A percentile compares a stretch with the other conserved stretches of the same genome.
phyloP scores from a whole-genome alignment of 1,140 invertebrate species.

The Zaprionus nigranus region DNA sequence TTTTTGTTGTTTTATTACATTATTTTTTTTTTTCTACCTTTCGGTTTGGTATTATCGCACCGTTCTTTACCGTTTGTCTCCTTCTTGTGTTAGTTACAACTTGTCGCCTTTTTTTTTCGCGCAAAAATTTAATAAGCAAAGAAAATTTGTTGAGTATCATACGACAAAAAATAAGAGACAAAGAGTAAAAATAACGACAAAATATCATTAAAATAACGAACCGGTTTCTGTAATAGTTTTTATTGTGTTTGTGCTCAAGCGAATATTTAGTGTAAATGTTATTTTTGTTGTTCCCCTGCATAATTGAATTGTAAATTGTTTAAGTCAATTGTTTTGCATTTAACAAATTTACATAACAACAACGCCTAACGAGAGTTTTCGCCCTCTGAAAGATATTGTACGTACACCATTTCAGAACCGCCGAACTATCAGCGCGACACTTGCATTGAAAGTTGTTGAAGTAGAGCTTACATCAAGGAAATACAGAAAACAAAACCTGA shows the following conservation, averaged over 20 bases:
- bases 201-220: slow-evolving; percentile 49
- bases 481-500: slow-evolving; percentile 8
- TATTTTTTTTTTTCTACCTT: slow-evolving; percentile 22
- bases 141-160: slow-evolving; percentile 40
- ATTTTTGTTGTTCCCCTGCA: slow-evolving; percentile 29
- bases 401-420: slow-evolving; percentile 34
- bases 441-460: slow-evolving; percentile 24
- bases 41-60: slow-evolving; percentile 56
- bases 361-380: slow-evolving; percentile 2
- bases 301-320: slow-evolving; percentile 49
- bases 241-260: slow-evolving; percentile 27
- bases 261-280: slow-evolving; percentile 17
- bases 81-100: slow-evolving; percentile 9
- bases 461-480: slow-evolving; percentile 13
- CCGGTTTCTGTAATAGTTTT: slow-evolving; percentile 59
- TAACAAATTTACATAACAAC: slow-evolving; percentile 58
- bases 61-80: slow-evolving; percentile 27
- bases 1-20: slow-evolving; percentile 32
- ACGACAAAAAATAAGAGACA: slow-evolving; percentile 8
- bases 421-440: background rate
- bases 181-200: slow-evolving; percentile 13
- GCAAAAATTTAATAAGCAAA: slow-evolving; percentile 54
- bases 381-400: background rate
- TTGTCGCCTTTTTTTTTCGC: slow-evolving; percentile 35
- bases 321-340: slow-evolving; percentile 28